Percentiles rank a stretch among this genome's conserved stretches.
These are phyloP conservation scores for Eupelmus urozonus DNA, from an alignment of 2,888 invertebrate species.

Conservation along the genomic window DNA sequence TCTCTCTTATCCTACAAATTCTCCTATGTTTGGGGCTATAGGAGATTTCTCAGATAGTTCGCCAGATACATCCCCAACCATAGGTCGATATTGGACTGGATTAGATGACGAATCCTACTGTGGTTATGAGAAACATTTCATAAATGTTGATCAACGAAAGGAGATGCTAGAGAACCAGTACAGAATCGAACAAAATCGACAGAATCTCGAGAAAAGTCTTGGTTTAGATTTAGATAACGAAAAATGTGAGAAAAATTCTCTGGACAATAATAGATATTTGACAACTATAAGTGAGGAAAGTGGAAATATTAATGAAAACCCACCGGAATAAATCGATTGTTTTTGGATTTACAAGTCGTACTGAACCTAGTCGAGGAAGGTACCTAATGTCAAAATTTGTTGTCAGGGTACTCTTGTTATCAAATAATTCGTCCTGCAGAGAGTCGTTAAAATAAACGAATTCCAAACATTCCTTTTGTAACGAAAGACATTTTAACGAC, in stretches of 20 bases:
- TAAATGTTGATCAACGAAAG: slow-evolving; percentile 62
- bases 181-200: slow-evolving; percentile 65
- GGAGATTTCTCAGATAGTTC: slow-evolving; percentile 71
- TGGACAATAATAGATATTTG: slow-evolving; percentile 63
- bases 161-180: slow-evolving; percentile 63
- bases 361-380: slow-evolving; percentile 63
- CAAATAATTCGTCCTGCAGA: slow-evolving; percentile 20
- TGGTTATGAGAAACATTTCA: slow-evolving; percentile 65
- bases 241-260: slow-evolving; percentile 40
- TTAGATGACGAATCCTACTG: slow-evolving; percentile 63
- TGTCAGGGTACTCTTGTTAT: slow-evolving; percentile 40
- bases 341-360: slow-evolving; percentile 56
- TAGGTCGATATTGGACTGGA: slow-evolving; percentile 65
- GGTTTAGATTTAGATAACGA: slow-evolving; percentile 59
- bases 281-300: slow-evolving; percentile 71
- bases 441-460: slow-evolving; percentile 36
- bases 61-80: slow-evolving; percentile 68
- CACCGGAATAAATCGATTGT: slow-evolving; percentile 63
- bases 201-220: slow-evolving; percentile 65
- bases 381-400: slow-evolving; percentile 40
- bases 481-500: slow-evolving; percentile 31
- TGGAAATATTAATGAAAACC: slow-evolving; percentile 65
- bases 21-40: slow-evolving; percentile 68
- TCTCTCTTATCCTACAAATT: slow-evolving; percentile 67
- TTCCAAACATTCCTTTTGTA: slow-evolving; percentile 38